phyloP scores from a whole-genome alignment of 2,797 vertebrate genomes.

The Helostoma temminkii region DNA sequence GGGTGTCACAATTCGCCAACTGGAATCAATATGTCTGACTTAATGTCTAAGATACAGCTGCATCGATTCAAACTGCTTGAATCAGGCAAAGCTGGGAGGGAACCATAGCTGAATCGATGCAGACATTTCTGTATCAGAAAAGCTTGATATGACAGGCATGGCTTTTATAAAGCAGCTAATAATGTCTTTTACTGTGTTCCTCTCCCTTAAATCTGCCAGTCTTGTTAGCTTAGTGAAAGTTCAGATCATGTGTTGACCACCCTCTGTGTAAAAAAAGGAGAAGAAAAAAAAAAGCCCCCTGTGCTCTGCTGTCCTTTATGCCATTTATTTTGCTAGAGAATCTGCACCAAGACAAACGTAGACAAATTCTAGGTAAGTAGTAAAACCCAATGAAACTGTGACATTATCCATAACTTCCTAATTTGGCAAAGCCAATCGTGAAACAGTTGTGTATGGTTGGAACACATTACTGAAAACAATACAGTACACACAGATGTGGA shows the following conservation, averaged over 20 bases:
- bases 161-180: slow-evolving; percentile 48
- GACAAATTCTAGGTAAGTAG: not conserved
- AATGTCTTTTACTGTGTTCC: slow-evolving; percentile 49
- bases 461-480: not conserved
- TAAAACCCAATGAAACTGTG: slow-evolving; percentile 6
- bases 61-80: slow-evolving; percentile 70
- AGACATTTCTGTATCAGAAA: slow-evolving; percentile 62
- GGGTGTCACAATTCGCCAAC: slow-evolving; percentile 58
- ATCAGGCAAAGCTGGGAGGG: slow-evolving; percentile 62
- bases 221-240: slow-evolving; percentile 50
- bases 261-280: slow-evolving; percentile 11
- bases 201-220: slow-evolving; percentile 38
- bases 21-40: slow-evolving; percentile 62
- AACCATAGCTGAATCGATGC: slow-evolving; percentile 62
- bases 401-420: not conserved
- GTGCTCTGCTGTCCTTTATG: not conserved
- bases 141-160: slow-evolving; percentile 52
- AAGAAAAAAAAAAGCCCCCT: not conserved
- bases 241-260: slow-evolving; percentile 38
- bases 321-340: slow-evolving; percentile 5
- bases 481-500: no score
- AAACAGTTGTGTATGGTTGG: not conserved
- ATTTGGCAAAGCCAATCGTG: no score
- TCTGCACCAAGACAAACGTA: slow-evolving; percentile 4
- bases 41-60: slow-evolving; percentile 70